These are phyloP conservation scores for Anthoscopus minutus DNA, from an alignment of 2,113 vertebrate genomes.

Conservation along the genomic window DNA sequence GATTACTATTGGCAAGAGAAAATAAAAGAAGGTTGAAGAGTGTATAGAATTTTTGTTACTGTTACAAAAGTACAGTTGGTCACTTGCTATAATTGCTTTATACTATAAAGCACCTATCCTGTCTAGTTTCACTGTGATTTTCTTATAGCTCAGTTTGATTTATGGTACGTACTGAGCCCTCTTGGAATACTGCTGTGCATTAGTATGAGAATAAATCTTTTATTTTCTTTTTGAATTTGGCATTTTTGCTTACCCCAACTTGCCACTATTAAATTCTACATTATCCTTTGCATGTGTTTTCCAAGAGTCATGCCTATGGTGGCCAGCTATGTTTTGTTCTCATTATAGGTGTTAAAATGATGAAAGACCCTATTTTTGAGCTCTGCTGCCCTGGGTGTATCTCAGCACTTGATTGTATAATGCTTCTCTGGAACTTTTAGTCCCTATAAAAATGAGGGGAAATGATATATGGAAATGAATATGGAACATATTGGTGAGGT, in stretches of 20 bases:
- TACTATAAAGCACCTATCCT: background rate
- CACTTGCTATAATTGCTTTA: background rate
- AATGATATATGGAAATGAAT: background rate
- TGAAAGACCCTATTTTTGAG: background rate
- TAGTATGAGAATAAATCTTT: background rate
- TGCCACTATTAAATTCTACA: background rate
- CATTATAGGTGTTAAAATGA: background rate
- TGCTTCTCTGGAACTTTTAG: background rate
- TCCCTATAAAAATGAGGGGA: background rate
- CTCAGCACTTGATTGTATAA: background rate
- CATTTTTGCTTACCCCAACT: background rate
- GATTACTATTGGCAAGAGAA: background rate
- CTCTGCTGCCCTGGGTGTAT: background rate
- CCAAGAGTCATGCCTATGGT: background rate
- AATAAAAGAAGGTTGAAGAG: background rate
- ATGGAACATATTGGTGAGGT: background rate
- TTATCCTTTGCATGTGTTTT: background rate
- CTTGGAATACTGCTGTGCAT: background rate
- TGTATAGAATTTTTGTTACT: background rate
- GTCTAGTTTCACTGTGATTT: background rate
- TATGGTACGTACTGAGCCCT: background rate
- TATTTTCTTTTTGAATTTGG: background rate
- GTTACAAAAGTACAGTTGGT: background rate
- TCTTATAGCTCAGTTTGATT: constrained; percentile 5
- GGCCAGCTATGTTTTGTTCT: background rate